Base-by-base conservation (phyloP, 2,113 vertebrate species). In the Catharus bicknelli region DNA sequence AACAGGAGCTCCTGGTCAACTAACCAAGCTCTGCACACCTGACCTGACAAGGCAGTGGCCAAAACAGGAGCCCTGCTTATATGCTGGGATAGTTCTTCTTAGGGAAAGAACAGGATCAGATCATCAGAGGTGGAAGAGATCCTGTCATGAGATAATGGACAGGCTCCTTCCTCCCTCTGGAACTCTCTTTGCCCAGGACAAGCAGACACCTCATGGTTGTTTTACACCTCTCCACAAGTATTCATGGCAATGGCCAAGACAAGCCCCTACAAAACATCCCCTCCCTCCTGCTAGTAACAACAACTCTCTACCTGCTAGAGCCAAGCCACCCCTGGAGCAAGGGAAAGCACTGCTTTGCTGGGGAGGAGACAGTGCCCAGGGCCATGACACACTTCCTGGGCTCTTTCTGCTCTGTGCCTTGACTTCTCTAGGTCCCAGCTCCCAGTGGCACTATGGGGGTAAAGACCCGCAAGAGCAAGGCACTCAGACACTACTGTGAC, bases 401-500 rank as follows among this genome's bases (percentile, higher is more conserved):
- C 29, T 67, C 26, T 6, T 34, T 29, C 61, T 84, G 22, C 54
- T 69, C 58, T 21, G 6, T 32, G 22, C 11, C 64, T 86, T 53
- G 45, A 45, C 27, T 53, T 34, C 34, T 34, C 13, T 47, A 74
- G 47, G 18, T 42, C 42, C 51, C 86, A 69, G 58, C 55, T 86
- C 42, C 25, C 55, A 64, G 40, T 9, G 25, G 54, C 64, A 53
- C 14, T 45, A 36, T 11, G 34, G 14, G 12, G 9, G 27, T 64
- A 11, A 70, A 70, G 61, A 63, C 5, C 16, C 7, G 25, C 30
- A 59, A 18, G 30, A 47, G 7, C 0, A 0, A 83, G 45, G 42
- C 0, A 0, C 48, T 51, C 2, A 0, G 55, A 45, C 0, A 1
- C 29, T 58, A 54, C 34, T 86, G 25, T 21, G 73, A 77, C 36